Evolutionary conservation across 1,140 invertebrate genomes (phyloP).

Genomic region (Lycorma delicatula): DNA sequence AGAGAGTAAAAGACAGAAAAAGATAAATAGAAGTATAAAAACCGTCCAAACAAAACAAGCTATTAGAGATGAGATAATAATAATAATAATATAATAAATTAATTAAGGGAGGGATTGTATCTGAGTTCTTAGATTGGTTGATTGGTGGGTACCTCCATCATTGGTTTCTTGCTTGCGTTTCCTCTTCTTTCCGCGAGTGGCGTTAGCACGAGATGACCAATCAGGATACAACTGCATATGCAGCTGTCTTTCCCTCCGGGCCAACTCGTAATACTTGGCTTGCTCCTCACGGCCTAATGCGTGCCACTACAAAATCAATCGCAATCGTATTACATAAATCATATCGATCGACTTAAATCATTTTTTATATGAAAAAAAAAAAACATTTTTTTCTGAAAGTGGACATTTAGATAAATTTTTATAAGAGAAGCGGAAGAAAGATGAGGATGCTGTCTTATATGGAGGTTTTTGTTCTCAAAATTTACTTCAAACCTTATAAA

Average conservation of each 20-base stretch:
- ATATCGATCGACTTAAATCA: neutral
- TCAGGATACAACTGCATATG: slow-evolving; percentile 99
- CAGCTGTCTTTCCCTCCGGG: slow-evolving; percentile 92
- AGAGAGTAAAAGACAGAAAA: slow-evolving; percentile 16
- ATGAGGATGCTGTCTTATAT: slow-evolving; percentile 1
- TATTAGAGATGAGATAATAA: slow-evolving; percentile 7
- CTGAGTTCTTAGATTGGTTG: too few relatives aligned
- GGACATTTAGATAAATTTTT: neutral
- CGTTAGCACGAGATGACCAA: slow-evolving; percentile 97
- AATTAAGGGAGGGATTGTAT: slow-evolving; percentile 38
- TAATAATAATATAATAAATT: neutral
- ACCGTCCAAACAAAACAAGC: slow-evolving; percentile 26
- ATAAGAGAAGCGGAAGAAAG: slow-evolving; percentile 21
- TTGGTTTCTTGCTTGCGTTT: slow-evolving; percentile 97
- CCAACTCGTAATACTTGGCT: slow-evolving; percentile 99
- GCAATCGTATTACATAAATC: neutral
- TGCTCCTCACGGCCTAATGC: slow-evolving; percentile 96
- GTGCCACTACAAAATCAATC: slow-evolving; percentile 75
- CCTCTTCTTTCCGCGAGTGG: slow-evolving; percentile 97
- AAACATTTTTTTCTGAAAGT: neutral
- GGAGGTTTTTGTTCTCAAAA: neutral
- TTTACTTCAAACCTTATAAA: slow-evolving; percentile 4
- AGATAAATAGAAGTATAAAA: slow-evolving; percentile 25
- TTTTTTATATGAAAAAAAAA: too few relatives aligned
- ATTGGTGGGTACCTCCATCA: slow-evolving; percentile 74